Base-by-base conservation (phyloP, 1,140 invertebrate species). In the Prorops nasuta region DNA sequence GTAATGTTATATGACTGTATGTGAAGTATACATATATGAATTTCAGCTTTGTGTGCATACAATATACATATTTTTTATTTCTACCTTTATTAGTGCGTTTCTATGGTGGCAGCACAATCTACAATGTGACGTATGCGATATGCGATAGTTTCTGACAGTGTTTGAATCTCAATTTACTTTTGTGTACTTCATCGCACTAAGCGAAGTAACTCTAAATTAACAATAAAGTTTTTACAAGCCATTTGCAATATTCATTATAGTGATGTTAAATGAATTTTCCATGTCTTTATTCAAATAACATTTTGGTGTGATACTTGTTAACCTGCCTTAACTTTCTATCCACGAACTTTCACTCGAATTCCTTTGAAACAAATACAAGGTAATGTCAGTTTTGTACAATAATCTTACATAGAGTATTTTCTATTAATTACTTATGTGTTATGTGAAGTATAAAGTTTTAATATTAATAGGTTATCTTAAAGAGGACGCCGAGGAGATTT, bases 391-490 rank as follows among this genome's bases (percentile, higher is more conserved):
- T 8, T 3, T 24, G 24, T 16, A 0, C 16, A 16, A 14, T 31
- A 17, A 21, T 24, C 3, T 18, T 0, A 15, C 10, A 21, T 40
- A 18, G 18, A 10, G 36, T 42, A 9, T 15, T 0, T 28, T 36
- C 31, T 16, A 32, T 43, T 1, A 10, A 36, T 45, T 16, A 22
- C 15, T 38, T 21, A 24, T 28, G 3, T 40, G 12, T 40, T 40
- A 16, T 43, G 8, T 43, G 24, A 7, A 28, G 21, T 15, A 17
- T 34, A 8, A 34, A 45, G n/a, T 28, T 16, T 8, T 24, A 14
- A 35, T 47, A 14, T 36, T 54, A 39, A n/a, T 58, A 63, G 60
- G 60, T 63, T 63, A 62, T 38, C 42, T 59, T 43, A 45, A 43
- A 12, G 20, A 35, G 38, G 46, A 63, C 55, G 60, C 58, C 60